Evolutionary conservation across 2,797 vertebrate genomes (phyloP).

Genomic region (Sylvia borin): DNA sequence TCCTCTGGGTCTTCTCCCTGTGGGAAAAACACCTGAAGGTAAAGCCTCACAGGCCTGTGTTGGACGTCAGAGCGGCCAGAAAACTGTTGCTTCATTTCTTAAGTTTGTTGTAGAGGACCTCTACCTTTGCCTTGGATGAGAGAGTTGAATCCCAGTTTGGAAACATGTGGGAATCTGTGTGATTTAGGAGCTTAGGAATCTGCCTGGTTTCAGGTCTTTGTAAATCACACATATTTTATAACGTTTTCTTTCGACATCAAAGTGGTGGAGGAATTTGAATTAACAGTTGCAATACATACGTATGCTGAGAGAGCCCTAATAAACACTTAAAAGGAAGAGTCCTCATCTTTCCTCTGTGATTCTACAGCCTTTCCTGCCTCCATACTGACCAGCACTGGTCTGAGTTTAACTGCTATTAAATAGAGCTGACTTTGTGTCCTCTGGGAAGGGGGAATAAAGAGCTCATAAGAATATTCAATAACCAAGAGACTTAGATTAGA

Average conservation of each 20-base stretch:
- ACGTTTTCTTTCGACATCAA: neutral
- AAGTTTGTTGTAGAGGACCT: neutral
- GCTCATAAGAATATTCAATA: neutral
- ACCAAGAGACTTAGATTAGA: neutral
- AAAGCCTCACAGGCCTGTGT: too few relatives aligned
- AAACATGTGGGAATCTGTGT: neutral
- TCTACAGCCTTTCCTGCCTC: neutral
- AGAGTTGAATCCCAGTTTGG: neutral
- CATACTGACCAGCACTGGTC: neutral
- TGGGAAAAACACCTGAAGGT: too few relatives aligned
- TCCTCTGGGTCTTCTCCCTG: too few relatives aligned
- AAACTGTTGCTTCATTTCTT: too few relatives aligned
- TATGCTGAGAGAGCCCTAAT: neutral
- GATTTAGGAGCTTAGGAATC: neutral
- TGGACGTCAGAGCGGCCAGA: too few relatives aligned
- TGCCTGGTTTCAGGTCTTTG: neutral
- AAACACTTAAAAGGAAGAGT: neutral
- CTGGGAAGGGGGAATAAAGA: neutral
- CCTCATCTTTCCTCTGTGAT: neutral
- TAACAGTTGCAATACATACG: neutral
- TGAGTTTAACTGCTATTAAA: neutral
- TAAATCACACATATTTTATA: fast-evolving
- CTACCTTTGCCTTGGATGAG: neutral
- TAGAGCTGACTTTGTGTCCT: neutral
- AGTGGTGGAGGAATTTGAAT: neutral